Percentiles rank a stretch among this genome's conserved stretches.
Evolutionary conservation across 1,140 invertebrate genomes (phyloP).

Genomic region (Latrodectus geometricus): DNA sequence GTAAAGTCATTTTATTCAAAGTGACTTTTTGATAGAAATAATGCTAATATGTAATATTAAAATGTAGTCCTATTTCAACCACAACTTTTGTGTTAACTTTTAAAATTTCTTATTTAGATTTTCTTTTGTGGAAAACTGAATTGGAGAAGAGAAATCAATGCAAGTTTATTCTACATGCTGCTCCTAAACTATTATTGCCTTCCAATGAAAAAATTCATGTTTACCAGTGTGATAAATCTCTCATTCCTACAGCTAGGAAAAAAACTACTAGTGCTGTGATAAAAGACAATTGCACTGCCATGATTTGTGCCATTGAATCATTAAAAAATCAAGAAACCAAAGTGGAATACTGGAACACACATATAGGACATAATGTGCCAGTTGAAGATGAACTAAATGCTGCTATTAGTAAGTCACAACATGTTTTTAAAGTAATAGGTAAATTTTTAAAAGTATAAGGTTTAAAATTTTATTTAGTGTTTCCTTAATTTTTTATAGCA

Average conservation of each 20-base stretch:
- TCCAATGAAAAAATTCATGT: conserved; percentile 29
- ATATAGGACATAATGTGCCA: conserved; percentile 19
- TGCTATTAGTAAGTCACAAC: conserved; percentile 20
- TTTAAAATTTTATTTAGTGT: too few relatives aligned
- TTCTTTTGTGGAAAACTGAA: conserved; percentile 40
- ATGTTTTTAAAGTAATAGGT: too few relatives aligned
- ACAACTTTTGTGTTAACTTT: neutral
- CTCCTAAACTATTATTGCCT: neutral
- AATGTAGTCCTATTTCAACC: neutral
- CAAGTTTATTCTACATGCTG: conserved; percentile 8
- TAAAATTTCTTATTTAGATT: conserved; percentile 11
- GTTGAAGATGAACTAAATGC: conserved; percentile 21
- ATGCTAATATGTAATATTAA: neutral
- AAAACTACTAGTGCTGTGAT: conserved; percentile 8
- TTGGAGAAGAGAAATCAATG: conserved; percentile 17
- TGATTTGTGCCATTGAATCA: conserved; percentile 27
- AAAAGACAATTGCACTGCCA: conserved; percentile 18
- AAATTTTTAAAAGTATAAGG: too few relatives aligned
- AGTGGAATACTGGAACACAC: conserved; percentile 44
- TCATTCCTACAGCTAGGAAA: neutral
- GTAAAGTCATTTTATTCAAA: neutral
- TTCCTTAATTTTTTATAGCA: too few relatives aligned
- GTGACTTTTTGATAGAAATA: neutral
- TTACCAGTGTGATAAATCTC: conserved; percentile 33
- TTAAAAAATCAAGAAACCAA: conserved; percentile 18